Evolutionary conservation across 2,797 vertebrate genomes (phyloP).

Genomic region (Trachops cirrhosus): DNA sequence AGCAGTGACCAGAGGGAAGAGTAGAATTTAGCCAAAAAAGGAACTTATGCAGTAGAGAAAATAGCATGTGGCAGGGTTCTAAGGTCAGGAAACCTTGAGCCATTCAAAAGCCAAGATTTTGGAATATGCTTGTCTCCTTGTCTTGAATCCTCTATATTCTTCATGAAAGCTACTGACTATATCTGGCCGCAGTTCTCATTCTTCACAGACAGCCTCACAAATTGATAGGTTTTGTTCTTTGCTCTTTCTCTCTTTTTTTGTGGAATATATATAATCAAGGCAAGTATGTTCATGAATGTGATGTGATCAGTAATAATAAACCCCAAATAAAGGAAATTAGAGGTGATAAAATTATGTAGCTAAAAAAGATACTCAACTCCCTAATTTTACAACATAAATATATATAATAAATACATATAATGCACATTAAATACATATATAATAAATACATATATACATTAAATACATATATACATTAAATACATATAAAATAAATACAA

Average conservation of each 20-base stretch:
- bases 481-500: too few species aligned
- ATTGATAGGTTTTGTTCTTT: neutral
- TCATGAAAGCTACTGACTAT: neutral
- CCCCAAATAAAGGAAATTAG: neutral
- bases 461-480: neutral
- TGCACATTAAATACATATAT: neutral
- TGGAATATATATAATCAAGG: neutral
- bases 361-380: neutral
- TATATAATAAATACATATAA: neutral
- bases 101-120: neutral
- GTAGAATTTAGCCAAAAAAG: neutral
- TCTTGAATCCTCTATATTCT: neutral
- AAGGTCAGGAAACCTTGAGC: neutral
- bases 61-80: neutral
- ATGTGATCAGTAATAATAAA: neutral
- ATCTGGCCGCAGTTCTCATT: neutral
- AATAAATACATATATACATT: neutral
- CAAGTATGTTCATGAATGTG: neutral
- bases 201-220: neutral
- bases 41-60: neutral
- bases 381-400: neutral
- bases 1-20: neutral
- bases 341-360: neutral
- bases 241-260: neutral
- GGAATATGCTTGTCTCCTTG: neutral